Percentiles rank a stretch among this genome's conserved stretches.
Evolutionary conservation across 2,888 invertebrate genomes (phyloP).

Genomic region (Drosophila picticornis): DNA sequence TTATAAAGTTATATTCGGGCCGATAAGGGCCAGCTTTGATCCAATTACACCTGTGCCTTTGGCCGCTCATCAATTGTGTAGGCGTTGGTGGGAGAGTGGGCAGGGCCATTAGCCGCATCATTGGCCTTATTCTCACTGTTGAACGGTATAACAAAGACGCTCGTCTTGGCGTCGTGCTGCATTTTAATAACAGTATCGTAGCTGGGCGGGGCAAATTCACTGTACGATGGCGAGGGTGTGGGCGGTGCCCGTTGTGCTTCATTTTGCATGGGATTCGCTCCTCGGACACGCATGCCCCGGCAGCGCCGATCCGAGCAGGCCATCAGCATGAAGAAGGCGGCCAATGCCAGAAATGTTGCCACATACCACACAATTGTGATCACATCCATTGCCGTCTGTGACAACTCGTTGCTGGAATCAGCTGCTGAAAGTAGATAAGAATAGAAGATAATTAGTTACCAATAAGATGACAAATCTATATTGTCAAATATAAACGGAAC

Average conservation of each 20-base stretch:
- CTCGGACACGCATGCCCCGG: constrained; percentile 53
- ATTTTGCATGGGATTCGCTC: constrained; percentile 43
- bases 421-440: constrained; percentile 47
- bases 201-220: constrained; percentile 85
- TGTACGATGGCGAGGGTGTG: constrained; percentile 84
- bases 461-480: not conserved
- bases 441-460: not conserved
- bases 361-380: constrained; percentile 85
- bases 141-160: constrained; percentile 83
- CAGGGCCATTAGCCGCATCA: constrained; percentile 30
- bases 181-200: constrained; percentile 84
- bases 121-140: constrained; percentile 46
- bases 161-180: constrained; percentile 74
- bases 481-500: not conserved
- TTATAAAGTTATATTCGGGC: constrained; percentile 14
- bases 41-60: constrained; percentile 58
- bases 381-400: constrained; percentile 84
- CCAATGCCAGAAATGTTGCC: constrained; percentile 84
- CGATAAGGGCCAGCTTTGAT: not conserved
- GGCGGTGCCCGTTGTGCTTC: constrained; percentile 78
- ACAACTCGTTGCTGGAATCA: constrained; percentile 76
- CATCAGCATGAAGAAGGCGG: constrained; percentile 85
- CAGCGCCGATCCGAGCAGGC: constrained; percentile 84
- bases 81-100: constrained; percentile 56
- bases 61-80: constrained; percentile 82